Evolutionary conservation across 2,113 vertebrate genomes (phyloP).

Genomic region (Dinomys branickii): DNA sequence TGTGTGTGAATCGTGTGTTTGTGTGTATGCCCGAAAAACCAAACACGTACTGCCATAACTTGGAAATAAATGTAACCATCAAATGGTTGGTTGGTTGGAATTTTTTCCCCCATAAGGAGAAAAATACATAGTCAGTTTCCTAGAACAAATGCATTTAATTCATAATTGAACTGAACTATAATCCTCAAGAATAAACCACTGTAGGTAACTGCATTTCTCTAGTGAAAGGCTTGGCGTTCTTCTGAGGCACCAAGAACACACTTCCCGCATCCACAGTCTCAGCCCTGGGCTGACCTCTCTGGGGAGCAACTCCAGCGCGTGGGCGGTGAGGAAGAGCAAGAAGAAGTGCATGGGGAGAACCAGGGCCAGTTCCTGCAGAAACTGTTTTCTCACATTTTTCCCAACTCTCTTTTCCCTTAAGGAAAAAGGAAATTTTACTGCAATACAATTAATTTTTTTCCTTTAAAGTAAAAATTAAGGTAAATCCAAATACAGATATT

Average conservation of each 20-base stretch:
- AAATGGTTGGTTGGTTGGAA: neutral
- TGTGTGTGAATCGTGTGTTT: neutral
- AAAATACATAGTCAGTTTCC: neutral
- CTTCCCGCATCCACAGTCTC: neutral
- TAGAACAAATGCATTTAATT: neutral
- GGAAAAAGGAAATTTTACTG: conserved; percentile 24
- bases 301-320: too few relatives aligned
- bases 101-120: neutral
- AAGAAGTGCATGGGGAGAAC: neutral
- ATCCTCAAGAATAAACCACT: neutral
- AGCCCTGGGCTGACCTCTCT: neutral
- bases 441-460: neutral
- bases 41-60: neutral
- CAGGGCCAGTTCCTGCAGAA: neutral
- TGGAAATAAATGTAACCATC: conserved; percentile 58
- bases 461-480: conserved; percentile 24
- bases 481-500: neutral
- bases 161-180: neutral
- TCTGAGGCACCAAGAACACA: neutral
- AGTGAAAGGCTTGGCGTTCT: neutral
- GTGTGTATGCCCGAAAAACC: neutral
- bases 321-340: neutral
- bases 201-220: neutral
- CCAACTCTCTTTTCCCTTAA: neutral
- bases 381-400: neutral